Percentiles rank a stretch among this genome's conserved stretches.
Conservation (phyloP, 2,888 invertebrate genomes). For the Yponomeuta malinellus region DNA sequence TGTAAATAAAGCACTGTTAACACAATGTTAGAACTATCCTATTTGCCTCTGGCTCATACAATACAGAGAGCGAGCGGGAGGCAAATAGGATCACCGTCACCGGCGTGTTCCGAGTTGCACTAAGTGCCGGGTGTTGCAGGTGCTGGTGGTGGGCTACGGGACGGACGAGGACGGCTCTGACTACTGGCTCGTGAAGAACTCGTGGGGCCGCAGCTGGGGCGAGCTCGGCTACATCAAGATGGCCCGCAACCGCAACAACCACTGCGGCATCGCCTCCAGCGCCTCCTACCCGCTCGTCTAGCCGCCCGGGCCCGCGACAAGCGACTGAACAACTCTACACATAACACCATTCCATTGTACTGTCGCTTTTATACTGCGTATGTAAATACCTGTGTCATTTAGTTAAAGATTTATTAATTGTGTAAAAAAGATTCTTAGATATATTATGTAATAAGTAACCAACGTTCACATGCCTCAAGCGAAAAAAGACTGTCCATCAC, state of each 20-base stretch:
- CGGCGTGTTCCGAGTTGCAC: neutral
- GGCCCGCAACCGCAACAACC: constrained; percentile 87
- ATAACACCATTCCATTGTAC: neutral
- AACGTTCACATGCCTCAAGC: neutral
- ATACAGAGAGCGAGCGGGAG: too few relatives aligned
- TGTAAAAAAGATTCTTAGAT: neutral
- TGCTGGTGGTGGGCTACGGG: constrained; percentile 89
- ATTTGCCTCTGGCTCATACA: too few relatives aligned
- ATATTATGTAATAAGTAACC: neutral
- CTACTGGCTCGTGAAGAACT: constrained; percentile 93
- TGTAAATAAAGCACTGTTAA: too few relatives aligned
- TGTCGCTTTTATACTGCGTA: neutral
- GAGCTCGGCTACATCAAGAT: constrained; percentile 91
- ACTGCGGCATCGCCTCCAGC: constrained; percentile 89
- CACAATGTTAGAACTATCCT: too few relatives aligned
- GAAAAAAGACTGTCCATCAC: neutral
- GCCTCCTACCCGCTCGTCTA: constrained; percentile 92
- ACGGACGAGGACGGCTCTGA: constrained; percentile 80
- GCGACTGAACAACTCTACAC: neutral
- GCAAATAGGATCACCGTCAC: too few relatives aligned
- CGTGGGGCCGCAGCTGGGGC: constrained; percentile 89
- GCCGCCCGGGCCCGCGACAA: constrained; percentile 17
- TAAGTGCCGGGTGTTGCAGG: constrained; percentile 34
- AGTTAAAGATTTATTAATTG: neutral
- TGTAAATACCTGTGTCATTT: neutral